Conservation (phyloP, 2,797 vertebrate genomes). For the Fistularia tabacaria region DNA sequence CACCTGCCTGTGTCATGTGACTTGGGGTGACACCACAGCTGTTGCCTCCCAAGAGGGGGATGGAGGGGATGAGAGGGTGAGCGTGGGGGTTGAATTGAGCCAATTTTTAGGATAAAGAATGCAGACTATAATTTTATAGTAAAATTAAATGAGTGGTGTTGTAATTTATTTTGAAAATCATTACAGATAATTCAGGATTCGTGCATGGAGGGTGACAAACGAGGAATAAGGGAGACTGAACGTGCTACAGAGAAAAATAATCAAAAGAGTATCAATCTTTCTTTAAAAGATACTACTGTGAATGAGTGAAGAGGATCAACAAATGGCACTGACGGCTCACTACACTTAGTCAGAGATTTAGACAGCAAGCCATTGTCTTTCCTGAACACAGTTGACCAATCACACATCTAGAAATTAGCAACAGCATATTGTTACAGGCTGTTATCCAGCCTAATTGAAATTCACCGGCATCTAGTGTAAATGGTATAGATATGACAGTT, state of each 20-base stretch:
- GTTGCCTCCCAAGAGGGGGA: constrained; percentile 54
- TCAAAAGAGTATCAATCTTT: too few species aligned
- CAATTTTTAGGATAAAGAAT: constrained; percentile 1
- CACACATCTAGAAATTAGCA: background rate
- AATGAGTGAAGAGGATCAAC: constrained; percentile 7
- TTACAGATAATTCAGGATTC: too few species aligned
- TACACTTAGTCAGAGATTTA: background rate
- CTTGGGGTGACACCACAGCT: constrained; percentile 68
- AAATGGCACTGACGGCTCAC: constrained; percentile 5
- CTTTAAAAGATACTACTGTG: background rate
- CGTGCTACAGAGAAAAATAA: background rate
- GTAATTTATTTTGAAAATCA: too few species aligned
- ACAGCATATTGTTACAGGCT: background rate
- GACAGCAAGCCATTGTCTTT: constrained; percentile 14
- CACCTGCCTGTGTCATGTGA: constrained; percentile 73
- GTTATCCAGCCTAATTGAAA: background rate
- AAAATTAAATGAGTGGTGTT: too few species aligned
- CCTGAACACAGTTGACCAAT: background rate
- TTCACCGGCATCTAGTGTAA: background rate
- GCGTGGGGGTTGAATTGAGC: constrained; percentile 12
- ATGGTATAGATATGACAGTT: background rate
- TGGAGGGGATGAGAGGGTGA: constrained; percentile 32
- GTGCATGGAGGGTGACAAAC: too few species aligned
- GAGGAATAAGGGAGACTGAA: background rate
- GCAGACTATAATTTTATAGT: too few species aligned